Base-by-base conservation (phyloP, 1,140 invertebrate genomes). In the Eumeta japonica region DNA sequence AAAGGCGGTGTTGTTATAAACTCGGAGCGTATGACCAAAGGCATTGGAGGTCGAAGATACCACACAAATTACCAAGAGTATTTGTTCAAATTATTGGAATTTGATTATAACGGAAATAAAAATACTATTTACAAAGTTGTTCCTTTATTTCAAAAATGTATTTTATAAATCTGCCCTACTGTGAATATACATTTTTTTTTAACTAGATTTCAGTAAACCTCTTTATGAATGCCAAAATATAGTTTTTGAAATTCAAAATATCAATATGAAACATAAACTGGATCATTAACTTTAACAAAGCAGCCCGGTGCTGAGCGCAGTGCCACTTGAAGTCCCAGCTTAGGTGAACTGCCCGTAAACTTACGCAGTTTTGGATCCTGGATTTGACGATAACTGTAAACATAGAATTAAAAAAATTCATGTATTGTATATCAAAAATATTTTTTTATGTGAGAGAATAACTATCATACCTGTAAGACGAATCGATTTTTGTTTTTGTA, bases 1-100 rank as follows among this genome's bases (percentile, higher is more conserved):
- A 80, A 86, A 45, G 85, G 83, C 2, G 89, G 86, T 48, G 66
- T 92, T 13, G 83, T 89, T 5, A 66, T 96, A 3, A 96, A 96
- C 78, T 90, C 92, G 0, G 91, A 91, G 50, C 79, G 83, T 41
- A 58, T 94, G 27, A 79, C 81, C 0, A 92, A 92, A 67, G 87
- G 87, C 37, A 76, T 57, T 10, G 68, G 64, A 16, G 80, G 55
- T 3, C 15, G 32, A 46, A 1, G 44, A 54, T 10, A 30, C 28
- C 13, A 5, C 4, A 5, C 4, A 10, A 5, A 15, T 34, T 4
- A 14, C 50, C 2, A 49, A 41, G 28, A 49, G 36, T n/a, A 55
- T 67, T 3, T 1, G 60, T 58, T 7, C 68, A 73, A 46, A 65
- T 73, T 35, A 31, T 71, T 38, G 55, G 68, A 20, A 67, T 73